phyloP scores from a whole-genome alignment of 2,888 invertebrate genomes.

The Ophion ventricosus region DNA sequence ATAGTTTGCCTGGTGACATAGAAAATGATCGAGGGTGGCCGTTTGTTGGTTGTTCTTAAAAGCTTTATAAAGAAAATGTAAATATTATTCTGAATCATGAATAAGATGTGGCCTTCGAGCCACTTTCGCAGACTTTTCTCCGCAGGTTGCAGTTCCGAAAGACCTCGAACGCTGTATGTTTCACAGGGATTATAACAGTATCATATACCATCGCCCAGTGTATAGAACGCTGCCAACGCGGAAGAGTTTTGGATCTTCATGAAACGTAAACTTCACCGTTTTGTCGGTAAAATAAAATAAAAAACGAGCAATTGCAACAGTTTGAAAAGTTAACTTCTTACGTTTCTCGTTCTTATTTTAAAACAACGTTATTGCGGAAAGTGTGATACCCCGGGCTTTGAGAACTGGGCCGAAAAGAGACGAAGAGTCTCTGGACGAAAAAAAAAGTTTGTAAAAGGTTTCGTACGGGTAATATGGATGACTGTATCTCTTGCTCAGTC shows the following conservation, averaged over 20 bases:
- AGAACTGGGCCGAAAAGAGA: conserved; percentile 17
- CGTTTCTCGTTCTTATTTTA: conserved; percentile 12
- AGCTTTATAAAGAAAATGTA: neutral
- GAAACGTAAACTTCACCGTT: conserved; percentile 31
- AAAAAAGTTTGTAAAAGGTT: conserved; percentile 29
- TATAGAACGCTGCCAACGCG: conserved; percentile 10
- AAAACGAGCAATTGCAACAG: conserved; percentile 11
- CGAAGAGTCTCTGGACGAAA: neutral
- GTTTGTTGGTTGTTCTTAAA: neutral
- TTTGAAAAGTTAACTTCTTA: conserved; percentile 19
- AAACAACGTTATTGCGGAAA: conserved; percentile 42
- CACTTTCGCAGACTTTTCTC: neutral
- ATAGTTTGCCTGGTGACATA: neutral
- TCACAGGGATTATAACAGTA: conserved; percentile 2
- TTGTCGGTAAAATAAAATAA: conserved; percentile 21
- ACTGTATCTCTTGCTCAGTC: conserved; percentile 17
- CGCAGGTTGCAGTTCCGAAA: conserved; percentile 4
- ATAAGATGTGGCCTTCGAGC: neutral
- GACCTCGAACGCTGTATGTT: neutral
- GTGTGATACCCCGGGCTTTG: conserved; percentile 38
- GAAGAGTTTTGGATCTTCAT: conserved; percentile 20
- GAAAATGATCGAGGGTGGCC: neutral
- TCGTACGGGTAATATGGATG: conserved; percentile 9
- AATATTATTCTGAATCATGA: neutral
- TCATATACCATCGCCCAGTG: neutral